phyloP scores from a whole-genome alignment of 2,888 invertebrate genomes.

The Toxonevra muliebris region DNA sequence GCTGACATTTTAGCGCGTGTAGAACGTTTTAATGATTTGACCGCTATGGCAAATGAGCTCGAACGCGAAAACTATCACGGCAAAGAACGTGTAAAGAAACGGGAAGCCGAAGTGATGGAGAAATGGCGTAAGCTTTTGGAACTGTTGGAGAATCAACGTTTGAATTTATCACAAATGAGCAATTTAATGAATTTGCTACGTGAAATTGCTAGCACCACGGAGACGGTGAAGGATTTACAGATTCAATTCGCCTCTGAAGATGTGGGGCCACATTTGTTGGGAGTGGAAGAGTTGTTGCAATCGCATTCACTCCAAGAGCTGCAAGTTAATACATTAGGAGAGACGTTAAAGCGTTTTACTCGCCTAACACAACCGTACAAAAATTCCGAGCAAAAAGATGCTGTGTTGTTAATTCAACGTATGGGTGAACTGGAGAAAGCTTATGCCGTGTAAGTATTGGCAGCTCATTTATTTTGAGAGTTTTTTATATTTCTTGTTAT shows the following conservation, averaged over 20 bases:
- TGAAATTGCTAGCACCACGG: slow-evolving; percentile 89
- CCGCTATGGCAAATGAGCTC: slow-evolving; percentile 92
- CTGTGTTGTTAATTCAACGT: slow-evolving; percentile 72
- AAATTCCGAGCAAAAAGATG: slow-evolving; percentile 69
- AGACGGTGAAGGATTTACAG: slow-evolving; percentile 86
- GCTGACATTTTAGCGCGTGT: slow-evolving; percentile 94
- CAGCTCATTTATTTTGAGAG: not conserved
- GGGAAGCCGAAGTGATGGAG: slow-evolving; percentile 76
- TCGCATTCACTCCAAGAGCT: slow-evolving; percentile 93
- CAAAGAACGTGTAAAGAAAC: slow-evolving; percentile 76
- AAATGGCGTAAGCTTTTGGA: slow-evolving; percentile 89
- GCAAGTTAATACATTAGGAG: slow-evolving; percentile 88
- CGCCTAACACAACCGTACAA: slow-evolving; percentile 72
- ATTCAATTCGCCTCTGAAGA: slow-evolving; percentile 78
- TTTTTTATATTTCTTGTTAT: not conserved
- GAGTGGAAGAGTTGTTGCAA: slow-evolving; percentile 93
- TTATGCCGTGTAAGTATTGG: slow-evolving; percentile 73
- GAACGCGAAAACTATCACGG: slow-evolving; percentile 92
- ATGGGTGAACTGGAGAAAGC: slow-evolving; percentile 80
- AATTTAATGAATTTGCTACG: slow-evolving; percentile 87
- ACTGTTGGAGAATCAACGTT: slow-evolving; percentile 84
- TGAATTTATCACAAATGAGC: slow-evolving; percentile 80
- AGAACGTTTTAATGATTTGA: slow-evolving; percentile 93
- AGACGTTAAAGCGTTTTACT: slow-evolving; percentile 81
- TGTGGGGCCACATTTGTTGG: slow-evolving; percentile 91